These are phyloP conservation scores for Nezara viridula DNA, from an alignment of 2,888 invertebrate species.

Conservation along the genomic window DNA sequence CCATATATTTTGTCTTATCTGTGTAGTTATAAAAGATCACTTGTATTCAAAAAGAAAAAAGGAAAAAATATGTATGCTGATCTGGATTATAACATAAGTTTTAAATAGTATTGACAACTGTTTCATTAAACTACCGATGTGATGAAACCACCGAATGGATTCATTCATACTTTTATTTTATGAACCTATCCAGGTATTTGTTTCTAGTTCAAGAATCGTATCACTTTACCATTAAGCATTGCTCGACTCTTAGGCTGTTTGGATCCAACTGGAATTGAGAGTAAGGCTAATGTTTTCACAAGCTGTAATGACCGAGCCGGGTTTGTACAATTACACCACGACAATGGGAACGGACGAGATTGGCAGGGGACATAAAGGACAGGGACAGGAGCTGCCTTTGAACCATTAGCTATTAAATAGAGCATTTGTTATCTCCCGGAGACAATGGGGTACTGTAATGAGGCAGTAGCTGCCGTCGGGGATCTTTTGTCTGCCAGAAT, in stretches of 20 bases:
- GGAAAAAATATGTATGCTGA: too few relatives aligned
- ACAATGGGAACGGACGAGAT: conserved; percentile 28
- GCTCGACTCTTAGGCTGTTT: background rate
- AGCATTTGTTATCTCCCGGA: background rate
- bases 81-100: too few relatives aligned
- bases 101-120: too few relatives aligned
- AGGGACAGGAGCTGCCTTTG: conserved; percentile 21
- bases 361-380: background rate
- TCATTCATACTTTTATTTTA: background rate
- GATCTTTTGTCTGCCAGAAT: conserved; percentile 14
- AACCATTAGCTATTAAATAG: conserved; percentile 38
- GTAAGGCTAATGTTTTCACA: conserved; percentile 15
- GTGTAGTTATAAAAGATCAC: too few relatives aligned
- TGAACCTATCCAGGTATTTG: background rate
- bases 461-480: background rate
- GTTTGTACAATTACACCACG: background rate
- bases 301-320: conserved; percentile 10
- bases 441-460: background rate
- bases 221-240: background rate
- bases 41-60: too few relatives aligned
- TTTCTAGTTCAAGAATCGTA: background rate
- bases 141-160: too few relatives aligned
- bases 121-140: too few relatives aligned
- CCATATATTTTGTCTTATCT: too few relatives aligned
- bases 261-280: background rate